Base-by-base conservation (phyloP, 2,113 vertebrate species). In the Sylvietta virens region DNA sequence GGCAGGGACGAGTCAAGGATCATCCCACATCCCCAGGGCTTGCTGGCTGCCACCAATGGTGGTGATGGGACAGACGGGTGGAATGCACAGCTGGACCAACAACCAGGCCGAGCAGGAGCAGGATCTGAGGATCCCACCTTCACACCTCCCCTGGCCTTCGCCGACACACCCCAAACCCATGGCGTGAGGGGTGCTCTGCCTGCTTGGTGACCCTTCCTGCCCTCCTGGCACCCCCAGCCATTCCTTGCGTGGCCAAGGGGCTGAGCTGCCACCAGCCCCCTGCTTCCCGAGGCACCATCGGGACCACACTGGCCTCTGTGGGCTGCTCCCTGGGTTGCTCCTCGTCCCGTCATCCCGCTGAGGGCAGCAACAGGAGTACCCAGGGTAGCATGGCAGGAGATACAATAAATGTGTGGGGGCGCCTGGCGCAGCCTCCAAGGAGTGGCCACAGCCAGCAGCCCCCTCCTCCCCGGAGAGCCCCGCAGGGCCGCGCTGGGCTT, bases 261-360 rank as follows among this genome's bases (percentile, higher is more conserved):
- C 45, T 31, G 4, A 71, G 23, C 19, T 27, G 4, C 60, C 17
- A 19, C 48, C 69, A 62, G 9, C 11, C 11, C 31, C 31, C 28
- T 4, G 7, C 50, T 73, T 77, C 39, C 69, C 53, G 7, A 19
- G 30, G 19, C 45, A 6, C 7, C 1, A 0, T 9, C 0, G 0
- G 15, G n/a, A 67, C 40, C 35, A 48, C 17, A 1, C 17, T 8
- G 26, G 10, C 33, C 58, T 77, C 78, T 3, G 0, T 1, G 6
- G 18, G 23, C 42, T 12, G 6, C 9, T 26, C 33, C 50, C 31
- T 1, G 6, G 7, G 5, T 13, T 10, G 5, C 4, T 20, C 18
- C 45, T 56, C 0, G 0, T 45, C 62, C 40, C 3, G 0, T 33
- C 5, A 1, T 53, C 47, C 28, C 0, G 0, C 30, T 1, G 1